A percentile compares a stretch with the other conserved stretches of the same genome.
phyloP scores from a whole-genome alignment of 1,140 invertebrate genomes.

The Sminthurides bifidus region DNA sequence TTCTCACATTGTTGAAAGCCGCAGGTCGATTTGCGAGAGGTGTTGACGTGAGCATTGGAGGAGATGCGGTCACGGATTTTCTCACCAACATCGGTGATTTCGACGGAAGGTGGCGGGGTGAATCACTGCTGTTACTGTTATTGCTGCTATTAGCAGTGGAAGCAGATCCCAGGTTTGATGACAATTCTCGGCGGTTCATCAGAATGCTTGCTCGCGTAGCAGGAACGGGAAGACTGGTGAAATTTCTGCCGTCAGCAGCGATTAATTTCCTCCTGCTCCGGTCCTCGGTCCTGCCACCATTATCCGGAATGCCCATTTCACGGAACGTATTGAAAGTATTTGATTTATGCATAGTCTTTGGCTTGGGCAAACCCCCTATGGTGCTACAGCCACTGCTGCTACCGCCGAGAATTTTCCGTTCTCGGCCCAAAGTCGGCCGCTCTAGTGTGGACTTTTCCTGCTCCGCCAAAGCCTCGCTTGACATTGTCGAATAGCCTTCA shows the following conservation, averaged over 20 bases:
- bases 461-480: constrained; percentile 25
- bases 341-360: constrained; percentile 22
- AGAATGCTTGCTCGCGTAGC: too few relatives aligned
- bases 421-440: neutral
- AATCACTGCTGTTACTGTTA: neutral
- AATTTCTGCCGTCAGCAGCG: constrained; percentile 7
- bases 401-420: neutral
- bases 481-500: constrained; percentile 31
- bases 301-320: constrained; percentile 9
- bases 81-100: neutral
- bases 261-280: constrained; percentile 8
- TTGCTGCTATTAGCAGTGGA: too few relatives aligned
- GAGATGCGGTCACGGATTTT: neutral
- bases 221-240: constrained; percentile 1
- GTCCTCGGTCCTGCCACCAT: neutral
- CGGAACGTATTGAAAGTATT: constrained; percentile 27
- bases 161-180: too few relatives aligned
- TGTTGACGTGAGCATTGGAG: neutral
- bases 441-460: constrained; percentile 13
- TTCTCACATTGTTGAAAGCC: constrained; percentile 8
- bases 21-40: neutral
- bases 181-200: too few relatives aligned
- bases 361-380: neutral
- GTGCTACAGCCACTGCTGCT: neutral
- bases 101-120: neutral